Evolutionary conservation across 2,888 invertebrate species (phyloP), one percentile per base, ranked within the genome.

Genomic region (Sussaba pulchella): DNA sequence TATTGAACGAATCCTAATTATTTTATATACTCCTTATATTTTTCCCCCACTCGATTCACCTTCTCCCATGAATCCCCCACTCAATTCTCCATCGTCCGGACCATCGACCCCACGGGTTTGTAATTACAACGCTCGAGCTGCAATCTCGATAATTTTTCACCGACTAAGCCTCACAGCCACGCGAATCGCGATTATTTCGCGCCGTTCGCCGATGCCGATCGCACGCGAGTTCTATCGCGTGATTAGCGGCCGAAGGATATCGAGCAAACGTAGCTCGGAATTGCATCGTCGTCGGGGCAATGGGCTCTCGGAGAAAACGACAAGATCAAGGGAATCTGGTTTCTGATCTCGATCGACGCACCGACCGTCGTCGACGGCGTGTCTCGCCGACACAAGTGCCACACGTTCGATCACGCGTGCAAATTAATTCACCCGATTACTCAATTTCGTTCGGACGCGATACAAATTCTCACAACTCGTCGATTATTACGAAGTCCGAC

Each of bases 251-350:
- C 19, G 64, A 47, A 64, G 77, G 57, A 70, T 70, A 70, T 50
- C 47, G 66, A 19, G 66, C 39, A 36, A 52, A n/a, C n/a, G n/a
- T n/a, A n/a, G n/a, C 69, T 57, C 47, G 61, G 36, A 24, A 50
- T 14, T 21, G 36, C 50, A 50, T 17, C 31, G 17, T 31, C 24
- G 21, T 39, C 61, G 8, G n/a, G n/a, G 54, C 36, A 64, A 67
- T 47, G 66, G 78, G 82, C 82, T 81, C 75, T n/a, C n/a, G n/a
- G 78, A 59, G 64, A 73, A 71, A 52, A 79, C 71, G 76, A 86
- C 88, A 88, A 89, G 89, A 89, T 89, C 89, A 89, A 89, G 89
- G 89, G 89, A 86, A 89, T 87, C 89, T 87, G 83, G 88, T 88
- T 88, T 85, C 75, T 76, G 80, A 75, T 81, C 31, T n/a, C 57